Percentiles rank a stretch among this genome's conserved stretches.
These are phyloP conservation scores for Eustalomyia histrio DNA, from an alignment of 2,888 invertebrate genomes.

Conservation along the genomic window DNA sequence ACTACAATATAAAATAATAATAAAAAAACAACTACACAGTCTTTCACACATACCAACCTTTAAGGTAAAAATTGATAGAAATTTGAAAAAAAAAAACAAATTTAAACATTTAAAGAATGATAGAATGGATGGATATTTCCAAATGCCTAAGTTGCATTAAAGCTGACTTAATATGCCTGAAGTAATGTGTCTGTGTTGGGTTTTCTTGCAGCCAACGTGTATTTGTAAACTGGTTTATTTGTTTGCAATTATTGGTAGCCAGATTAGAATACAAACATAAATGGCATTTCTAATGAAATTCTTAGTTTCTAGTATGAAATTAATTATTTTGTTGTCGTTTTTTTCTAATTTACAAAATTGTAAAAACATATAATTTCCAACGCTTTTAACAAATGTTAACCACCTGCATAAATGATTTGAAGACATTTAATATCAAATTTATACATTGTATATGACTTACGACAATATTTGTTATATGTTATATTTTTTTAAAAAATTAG, in stretches of 20 bases:
- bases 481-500: no score
- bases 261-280: slow-evolving; percentile 52
- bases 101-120: background rate
- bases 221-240: slow-evolving; percentile 34
- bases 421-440: slow-evolving; percentile 4
- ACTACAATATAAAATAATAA: slow-evolving; percentile 4
- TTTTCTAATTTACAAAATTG: slow-evolving; percentile 23
- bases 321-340: slow-evolving; percentile 38
- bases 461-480: no score
- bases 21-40: background rate
- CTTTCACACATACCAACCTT: slow-evolving; percentile 3
- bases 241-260: slow-evolving; percentile 16
- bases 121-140: background rate
- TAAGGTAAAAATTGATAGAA: background rate
- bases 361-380: slow-evolving; percentile 36
- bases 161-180: slow-evolving; percentile 34
- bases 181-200: slow-evolving; percentile 15
- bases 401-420: slow-evolving; percentile 37
- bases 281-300: slow-evolving; percentile 63
- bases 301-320: slow-evolving; percentile 36
- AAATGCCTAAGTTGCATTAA: background rate
- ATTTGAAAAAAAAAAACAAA: background rate
- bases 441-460: background rate
- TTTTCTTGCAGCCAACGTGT: no score
- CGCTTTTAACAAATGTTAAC: slow-evolving; percentile 17